Conservation (phyloP, 2,113 vertebrate species). For the Sapajus apella region DNA sequence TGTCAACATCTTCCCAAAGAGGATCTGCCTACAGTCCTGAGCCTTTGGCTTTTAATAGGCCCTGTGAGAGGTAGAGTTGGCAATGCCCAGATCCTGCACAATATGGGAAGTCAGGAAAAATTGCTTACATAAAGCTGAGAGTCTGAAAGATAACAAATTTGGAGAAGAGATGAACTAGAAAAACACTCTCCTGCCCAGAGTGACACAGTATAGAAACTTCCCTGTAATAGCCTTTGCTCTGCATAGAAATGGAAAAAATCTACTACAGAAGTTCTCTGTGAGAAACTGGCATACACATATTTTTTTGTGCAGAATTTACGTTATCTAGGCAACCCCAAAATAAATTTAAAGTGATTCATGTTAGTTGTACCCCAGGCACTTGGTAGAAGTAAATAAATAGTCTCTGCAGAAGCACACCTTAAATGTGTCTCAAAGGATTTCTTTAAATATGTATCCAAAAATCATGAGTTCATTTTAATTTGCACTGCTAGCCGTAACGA, state of each 20-base stretch:
- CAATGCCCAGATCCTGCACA: not conserved
- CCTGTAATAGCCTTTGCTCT: not conserved
- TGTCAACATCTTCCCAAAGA: not conserved
- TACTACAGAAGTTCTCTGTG: not conserved
- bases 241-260: not conserved
- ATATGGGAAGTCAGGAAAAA: not conserved
- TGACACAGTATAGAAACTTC: not conserved
- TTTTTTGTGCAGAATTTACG: not conserved
- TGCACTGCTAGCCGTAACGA: not conserved
- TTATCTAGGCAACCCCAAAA: not conserved
- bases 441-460: not conserved
- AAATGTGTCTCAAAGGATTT: not conserved
- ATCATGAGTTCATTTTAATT: not conserved
- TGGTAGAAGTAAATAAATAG: not conserved
- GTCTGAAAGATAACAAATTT: not conserved
- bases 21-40: not conserved
- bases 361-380: not conserved
- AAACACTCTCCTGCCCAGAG: not conserved
- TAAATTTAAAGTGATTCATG: not conserved
- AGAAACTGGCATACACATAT: not conserved
- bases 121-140: not conserved
- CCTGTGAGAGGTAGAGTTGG: not conserved
- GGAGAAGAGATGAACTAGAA: not conserved
- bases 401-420: not conserved
- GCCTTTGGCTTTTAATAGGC: not conserved